Evolutionary conservation across 2,888 invertebrate genomes (phyloP).

Genomic region (Lamellibrachia columna): DNA sequence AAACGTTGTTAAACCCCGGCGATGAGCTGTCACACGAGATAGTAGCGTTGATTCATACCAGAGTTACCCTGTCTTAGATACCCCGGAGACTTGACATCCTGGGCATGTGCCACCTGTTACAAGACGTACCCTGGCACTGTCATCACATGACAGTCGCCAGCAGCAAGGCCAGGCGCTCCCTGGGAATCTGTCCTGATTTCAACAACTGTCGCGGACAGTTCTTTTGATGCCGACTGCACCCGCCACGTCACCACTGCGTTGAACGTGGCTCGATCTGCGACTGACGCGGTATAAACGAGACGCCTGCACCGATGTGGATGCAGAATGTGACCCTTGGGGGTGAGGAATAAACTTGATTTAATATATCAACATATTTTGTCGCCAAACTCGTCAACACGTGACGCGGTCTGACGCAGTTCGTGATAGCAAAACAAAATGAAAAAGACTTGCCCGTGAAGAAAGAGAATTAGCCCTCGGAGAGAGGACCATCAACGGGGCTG

Average conservation of each 20-base stretch:
- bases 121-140: background rate
- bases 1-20: background rate
- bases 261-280: background rate
- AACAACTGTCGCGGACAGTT: background rate
- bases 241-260: background rate
- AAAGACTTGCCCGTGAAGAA: background rate
- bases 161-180: background rate
- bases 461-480: background rate
- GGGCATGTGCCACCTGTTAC: background rate
- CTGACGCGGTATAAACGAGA: background rate
- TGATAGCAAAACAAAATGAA: background rate
- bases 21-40: background rate
- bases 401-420: background rate
- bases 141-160: background rate
- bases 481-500: background rate
- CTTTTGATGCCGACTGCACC: background rate
- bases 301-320: background rate
- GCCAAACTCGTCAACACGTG: background rate
- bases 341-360: background rate
- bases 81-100: background rate
- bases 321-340: background rate
- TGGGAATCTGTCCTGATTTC: background rate
- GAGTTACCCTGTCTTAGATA: background rate
- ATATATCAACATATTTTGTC: background rate
- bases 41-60: background rate